Evolutionary conservation across 2,888 invertebrate genomes (phyloP).

Genomic region (Ophonus ardosiacus): DNA sequence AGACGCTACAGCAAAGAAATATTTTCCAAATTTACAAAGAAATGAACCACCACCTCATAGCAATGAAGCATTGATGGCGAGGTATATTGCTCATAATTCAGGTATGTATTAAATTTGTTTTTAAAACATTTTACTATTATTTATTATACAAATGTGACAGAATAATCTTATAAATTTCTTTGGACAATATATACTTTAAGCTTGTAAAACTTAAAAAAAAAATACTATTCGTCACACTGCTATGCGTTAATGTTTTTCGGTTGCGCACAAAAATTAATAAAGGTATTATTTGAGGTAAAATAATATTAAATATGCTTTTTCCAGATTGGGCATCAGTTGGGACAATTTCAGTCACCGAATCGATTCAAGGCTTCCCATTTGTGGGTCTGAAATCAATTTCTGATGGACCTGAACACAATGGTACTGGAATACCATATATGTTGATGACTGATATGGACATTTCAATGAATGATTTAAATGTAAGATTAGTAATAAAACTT

Average conservation of each 20-base stretch:
- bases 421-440: slow-evolving; percentile 86
- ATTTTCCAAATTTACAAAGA: slow-evolving; percentile 60
- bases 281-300: too few relatives aligned
- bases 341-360: slow-evolving; percentile 81
- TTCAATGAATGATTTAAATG: slow-evolving; percentile 82
- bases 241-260: too few relatives aligned
- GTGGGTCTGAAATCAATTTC: slow-evolving; percentile 84
- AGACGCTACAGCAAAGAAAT: slow-evolving; percentile 41
- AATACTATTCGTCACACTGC: too few relatives aligned
- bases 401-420: slow-evolving; percentile 83
- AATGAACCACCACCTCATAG: slow-evolving; percentile 80
- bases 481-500: slow-evolving; percentile 71
- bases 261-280: too few relatives aligned
- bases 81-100: slow-evolving; percentile 84
- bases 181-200: too few relatives aligned
- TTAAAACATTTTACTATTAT: background rate
- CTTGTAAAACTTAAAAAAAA: too few relatives aligned
- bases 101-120: slow-evolving; percentile 75
- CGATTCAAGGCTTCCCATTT: slow-evolving; percentile 82
- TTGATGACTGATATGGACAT: slow-evolving; percentile 86
- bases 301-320: background rate
- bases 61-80: slow-evolving; percentile 82
- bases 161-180: too few relatives aligned
- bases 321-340: slow-evolving; percentile 86
- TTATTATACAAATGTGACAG: too few relatives aligned